Evolutionary conservation across 2,888 invertebrate species (phyloP).

Genomic region (Dryobota labecula): DNA sequence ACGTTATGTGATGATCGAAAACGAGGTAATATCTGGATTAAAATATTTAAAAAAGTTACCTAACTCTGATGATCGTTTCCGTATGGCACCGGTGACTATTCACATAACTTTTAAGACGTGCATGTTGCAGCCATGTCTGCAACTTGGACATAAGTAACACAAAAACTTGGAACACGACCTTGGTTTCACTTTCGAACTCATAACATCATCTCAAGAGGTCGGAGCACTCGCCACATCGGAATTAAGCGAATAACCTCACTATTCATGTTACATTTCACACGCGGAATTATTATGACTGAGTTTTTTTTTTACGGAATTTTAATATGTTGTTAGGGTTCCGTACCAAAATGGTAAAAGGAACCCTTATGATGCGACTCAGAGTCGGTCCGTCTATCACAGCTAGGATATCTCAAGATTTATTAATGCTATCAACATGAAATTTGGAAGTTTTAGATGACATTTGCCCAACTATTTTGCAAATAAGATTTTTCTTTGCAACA

Average conservation of each 20-base stretch:
- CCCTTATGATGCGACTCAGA: too few relatives aligned
- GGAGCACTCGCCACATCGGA: slow-evolving; percentile 70
- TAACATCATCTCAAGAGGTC: slow-evolving; percentile 74
- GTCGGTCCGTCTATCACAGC: too few relatives aligned
- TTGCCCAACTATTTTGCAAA: too few relatives aligned
- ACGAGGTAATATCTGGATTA: slow-evolving; percentile 58
- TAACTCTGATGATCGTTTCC: slow-evolving; percentile 68
- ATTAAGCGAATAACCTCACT: slow-evolving; percentile 59
- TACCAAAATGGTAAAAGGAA: too few relatives aligned
- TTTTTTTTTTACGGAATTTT: slow-evolving; percentile 35
- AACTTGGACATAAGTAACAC: slow-evolving; percentile 45
- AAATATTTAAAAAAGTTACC: slow-evolving; percentile 64
- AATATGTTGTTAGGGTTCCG: slow-evolving; percentile 15
- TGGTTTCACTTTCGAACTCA: slow-evolving; percentile 83
- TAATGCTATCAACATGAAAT: too few relatives aligned
- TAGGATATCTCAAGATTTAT: too few relatives aligned
- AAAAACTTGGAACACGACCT: slow-evolving; percentile 64
- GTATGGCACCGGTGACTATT: slow-evolving; percentile 52
- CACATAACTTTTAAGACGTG: slow-evolving; percentile 66
- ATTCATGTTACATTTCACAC: slow-evolving; percentile 56
- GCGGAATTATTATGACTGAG: slow-evolving; percentile 32
- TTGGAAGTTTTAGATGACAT: too few relatives aligned
- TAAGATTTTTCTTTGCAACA: too few relatives aligned
- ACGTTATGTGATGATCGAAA: slow-evolving; percentile 47
- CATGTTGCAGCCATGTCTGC: slow-evolving; percentile 69